Percentiles rank a stretch among this genome's conserved stretches.
phyloP scores from a whole-genome alignment of 2,113 vertebrate species.

The Choloepus hoffmanni region DNA sequence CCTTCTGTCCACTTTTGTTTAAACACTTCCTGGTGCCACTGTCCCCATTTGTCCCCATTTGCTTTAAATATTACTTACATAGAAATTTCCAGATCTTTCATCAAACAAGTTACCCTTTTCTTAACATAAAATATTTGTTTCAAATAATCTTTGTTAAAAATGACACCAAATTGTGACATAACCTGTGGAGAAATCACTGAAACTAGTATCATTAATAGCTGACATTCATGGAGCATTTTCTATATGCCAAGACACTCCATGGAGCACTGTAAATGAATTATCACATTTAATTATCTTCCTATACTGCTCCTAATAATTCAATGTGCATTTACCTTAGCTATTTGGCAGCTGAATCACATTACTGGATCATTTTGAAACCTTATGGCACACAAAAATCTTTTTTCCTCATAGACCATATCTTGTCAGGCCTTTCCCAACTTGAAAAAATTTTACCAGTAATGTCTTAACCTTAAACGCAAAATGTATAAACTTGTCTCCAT shows the following conservation, averaged over 20 bases:
- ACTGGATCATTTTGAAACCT: constrained; percentile 30
- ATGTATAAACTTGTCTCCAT: background rate
- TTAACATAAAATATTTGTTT: constrained; percentile 35
- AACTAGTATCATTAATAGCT: background rate
- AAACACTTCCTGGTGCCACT: background rate
- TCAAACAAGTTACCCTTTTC: background rate
- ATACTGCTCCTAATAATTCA: background rate
- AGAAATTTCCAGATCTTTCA: background rate
- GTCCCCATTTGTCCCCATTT: background rate
- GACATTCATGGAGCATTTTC: background rate
- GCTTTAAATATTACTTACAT: background rate
- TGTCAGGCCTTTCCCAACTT: background rate
- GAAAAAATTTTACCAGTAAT: background rate
- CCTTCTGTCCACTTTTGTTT: background rate
- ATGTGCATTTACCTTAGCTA: background rate
- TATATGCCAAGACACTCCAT: background rate
- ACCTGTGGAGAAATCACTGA: background rate
- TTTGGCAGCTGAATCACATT: background rate
- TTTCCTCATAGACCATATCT: background rate
- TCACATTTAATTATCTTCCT: constrained; percentile 18
- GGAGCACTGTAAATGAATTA: constrained; percentile 8
- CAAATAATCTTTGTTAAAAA: constrained; percentile 26
- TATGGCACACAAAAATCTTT: background rate
- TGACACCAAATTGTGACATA: background rate
- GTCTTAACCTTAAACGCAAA: background rate